Evolutionary conservation across 2,797 vertebrate genomes (phyloP), one percentile per base, ranked within the genome.

Genomic region (Siniperca scherzeri): DNA sequence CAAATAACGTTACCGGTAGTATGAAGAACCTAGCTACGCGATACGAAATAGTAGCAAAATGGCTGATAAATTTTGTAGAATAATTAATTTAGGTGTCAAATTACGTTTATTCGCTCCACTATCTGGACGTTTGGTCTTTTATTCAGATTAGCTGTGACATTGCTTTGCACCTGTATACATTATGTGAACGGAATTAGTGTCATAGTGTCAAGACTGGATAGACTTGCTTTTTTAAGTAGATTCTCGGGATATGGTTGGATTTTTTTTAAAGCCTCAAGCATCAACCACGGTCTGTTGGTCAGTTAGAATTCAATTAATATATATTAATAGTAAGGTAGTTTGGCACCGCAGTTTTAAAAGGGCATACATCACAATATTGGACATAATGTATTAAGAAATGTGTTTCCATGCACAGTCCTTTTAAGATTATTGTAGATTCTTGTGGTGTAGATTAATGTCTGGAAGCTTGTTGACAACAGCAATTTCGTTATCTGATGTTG

Each of bases 21-120:
- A 3, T 62, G 19, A 75, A 50, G 7, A 73, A 22, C 12, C 30
- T 14, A 36, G 21, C 19, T 85, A 55, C 71, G 65, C 55, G 65
- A 68, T 80, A 56, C 36, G 40, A 53, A 70, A 62, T 77, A 30
- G 52, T 19, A 57, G 66, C 68, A 83, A 88, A 80, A 88, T 84
- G 86, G 81, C 81, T 84, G 85, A 62, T 81, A 48, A 2, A 60
- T 80, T 27, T 40, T 27, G 19, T 19, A 30, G 25, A 40, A 25
- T 33, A 22, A 22, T 57, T 64, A 27, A 52, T 73, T 27, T 5
- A n/a, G 17, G 16, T 25, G 21, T 78, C 22, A 25, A 4, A 10
- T 22, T 52, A 14, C 40, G 42, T 61, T 38, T 56, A 21, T 55
- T 33, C 40, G 27, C 27, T 62, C 46, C 7, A 0, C 25, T n/a